phyloP scores from a whole-genome alignment of 2,797 vertebrate species.

The Mallotus villosus region DNA sequence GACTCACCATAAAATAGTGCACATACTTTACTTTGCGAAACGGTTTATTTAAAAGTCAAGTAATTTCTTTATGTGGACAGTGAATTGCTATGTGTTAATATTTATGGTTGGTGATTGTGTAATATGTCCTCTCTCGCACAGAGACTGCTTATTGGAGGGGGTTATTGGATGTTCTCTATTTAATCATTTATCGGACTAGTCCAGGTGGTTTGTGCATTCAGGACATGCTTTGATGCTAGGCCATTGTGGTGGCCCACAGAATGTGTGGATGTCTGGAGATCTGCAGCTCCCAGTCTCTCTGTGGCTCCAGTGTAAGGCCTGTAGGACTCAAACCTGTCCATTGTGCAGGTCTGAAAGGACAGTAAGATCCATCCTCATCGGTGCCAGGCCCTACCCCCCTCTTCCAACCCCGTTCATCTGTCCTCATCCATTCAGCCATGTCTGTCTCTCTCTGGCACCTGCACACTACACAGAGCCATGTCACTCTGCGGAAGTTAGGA shows the following conservation, averaged over 20 bases:
- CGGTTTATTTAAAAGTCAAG: not conserved
- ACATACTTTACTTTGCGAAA: not conserved
- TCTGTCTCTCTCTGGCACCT: slow-evolving; percentile 55
- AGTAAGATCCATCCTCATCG: slow-evolving; percentile 67
- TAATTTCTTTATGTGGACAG: not conserved
- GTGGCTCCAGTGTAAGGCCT: slow-evolving; percentile 50
- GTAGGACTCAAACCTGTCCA: slow-evolving; percentile 66
- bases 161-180: slow-evolving; percentile 49
- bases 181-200: slow-evolving; percentile 69
- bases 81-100: not conserved
- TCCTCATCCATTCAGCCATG: slow-evolving; percentile 40
- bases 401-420: slow-evolving; percentile 62
- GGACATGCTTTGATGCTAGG: slow-evolving; percentile 53
- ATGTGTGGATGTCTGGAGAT: slow-evolving; percentile 55
- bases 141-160: slow-evolving; percentile 16
- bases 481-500: slow-evolving; percentile 54
- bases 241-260: slow-evolving; percentile 67
- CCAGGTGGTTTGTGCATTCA: slow-evolving; percentile 70
- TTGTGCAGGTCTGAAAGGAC: slow-evolving; percentile 71
- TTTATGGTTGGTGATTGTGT: slow-evolving; percentile 13
- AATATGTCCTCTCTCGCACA: slow-evolving; percentile 32
- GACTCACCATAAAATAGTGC: too few species aligned
- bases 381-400: slow-evolving; percentile 44
- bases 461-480: slow-evolving; percentile 43
- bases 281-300: slow-evolving; percentile 45